These are phyloP conservation scores for Cavia aperea DNA, from an alignment of 2,113 vertebrate genomes.

Conservation along the genomic window DNA sequence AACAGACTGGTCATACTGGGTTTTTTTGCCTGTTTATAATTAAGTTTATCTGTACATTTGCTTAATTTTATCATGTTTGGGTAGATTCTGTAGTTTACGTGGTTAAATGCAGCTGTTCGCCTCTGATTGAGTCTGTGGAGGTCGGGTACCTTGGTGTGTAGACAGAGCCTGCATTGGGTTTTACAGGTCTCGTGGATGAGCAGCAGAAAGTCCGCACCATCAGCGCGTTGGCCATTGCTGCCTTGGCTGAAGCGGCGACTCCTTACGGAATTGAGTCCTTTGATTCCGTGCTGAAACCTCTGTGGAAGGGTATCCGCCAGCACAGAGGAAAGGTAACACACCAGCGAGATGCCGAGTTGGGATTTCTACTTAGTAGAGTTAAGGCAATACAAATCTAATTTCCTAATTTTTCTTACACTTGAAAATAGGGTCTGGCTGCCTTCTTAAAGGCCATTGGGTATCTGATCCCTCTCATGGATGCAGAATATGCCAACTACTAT, in stretches of 20 bases:
- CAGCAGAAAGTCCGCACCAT: conserved; percentile 99
- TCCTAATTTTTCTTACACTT: neutral
- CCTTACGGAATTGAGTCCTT: conserved; percentile 99
- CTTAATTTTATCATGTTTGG: neutral
- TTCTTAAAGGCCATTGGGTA: conserved; percentile 99
- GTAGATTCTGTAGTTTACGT: neutral
- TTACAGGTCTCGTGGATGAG: conserved; percentile 94
- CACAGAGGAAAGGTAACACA: conserved; percentile 94
- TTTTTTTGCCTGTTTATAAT: neutral
- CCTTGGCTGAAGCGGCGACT: conserved; percentile 95
- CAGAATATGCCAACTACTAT: conserved; percentile 98
- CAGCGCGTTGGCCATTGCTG: conserved; percentile 97
- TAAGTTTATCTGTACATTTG: neutral
- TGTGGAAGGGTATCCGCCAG: conserved; percentile 98
- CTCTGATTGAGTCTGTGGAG: neutral
- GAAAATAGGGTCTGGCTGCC: conserved; percentile 91
- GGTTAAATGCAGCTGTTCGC: neutral
- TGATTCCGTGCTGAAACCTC: conserved; percentile 96
- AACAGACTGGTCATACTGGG: neutral
- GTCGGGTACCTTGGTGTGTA: neutral
- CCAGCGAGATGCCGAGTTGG: neutral
- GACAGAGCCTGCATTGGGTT: conserved; percentile 33
- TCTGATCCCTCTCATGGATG: conserved; percentile 98
- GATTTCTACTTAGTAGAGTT: neutral
- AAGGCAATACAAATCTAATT: neutral